Evolutionary conservation across 2,113 vertebrate genomes (phyloP).

Genomic region (Tympanuchus pallidicinctus): DNA sequence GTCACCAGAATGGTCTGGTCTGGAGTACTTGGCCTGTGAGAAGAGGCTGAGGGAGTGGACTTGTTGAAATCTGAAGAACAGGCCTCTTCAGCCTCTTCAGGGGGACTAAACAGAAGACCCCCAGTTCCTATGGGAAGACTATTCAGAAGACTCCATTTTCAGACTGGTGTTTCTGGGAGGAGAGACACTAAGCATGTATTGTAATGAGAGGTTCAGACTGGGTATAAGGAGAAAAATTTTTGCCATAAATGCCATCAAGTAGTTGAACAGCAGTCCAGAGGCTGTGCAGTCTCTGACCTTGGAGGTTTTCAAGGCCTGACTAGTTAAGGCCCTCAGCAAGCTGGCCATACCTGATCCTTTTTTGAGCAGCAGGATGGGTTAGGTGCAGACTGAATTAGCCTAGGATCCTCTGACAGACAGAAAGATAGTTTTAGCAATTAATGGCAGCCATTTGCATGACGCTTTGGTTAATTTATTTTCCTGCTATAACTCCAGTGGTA

Average conservation of each 20-base stretch:
- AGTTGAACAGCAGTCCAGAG: not conserved
- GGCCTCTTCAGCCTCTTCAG: not conserved
- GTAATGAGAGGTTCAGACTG: not conserved
- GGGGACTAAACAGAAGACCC: not conserved
- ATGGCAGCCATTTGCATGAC: not conserved
- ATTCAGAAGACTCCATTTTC: not conserved
- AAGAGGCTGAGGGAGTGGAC: not conserved
- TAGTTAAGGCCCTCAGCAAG: not conserved
- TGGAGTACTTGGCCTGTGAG: not conserved
- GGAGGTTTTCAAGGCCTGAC: not conserved
- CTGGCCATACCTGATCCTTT: not conserved
- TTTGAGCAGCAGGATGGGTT: not conserved
- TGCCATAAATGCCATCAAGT: rapidly evolving
- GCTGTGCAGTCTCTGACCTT: not conserved
- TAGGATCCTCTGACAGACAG: not conserved
- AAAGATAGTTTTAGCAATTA: not conserved
- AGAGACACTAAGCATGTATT: not conserved
- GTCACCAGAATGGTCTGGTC: not conserved
- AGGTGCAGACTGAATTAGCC: not conserved
- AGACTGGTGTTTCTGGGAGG: rapidly evolving
- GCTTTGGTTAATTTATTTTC: slow-evolving; percentile 12
- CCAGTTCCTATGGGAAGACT: not conserved
- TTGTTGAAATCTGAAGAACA: not conserved
- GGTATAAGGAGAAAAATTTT: not conserved
- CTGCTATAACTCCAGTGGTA: not conserved